phyloP scores from a whole-genome alignment of 2,888 invertebrate species.

The Protonemura montana region DNA sequence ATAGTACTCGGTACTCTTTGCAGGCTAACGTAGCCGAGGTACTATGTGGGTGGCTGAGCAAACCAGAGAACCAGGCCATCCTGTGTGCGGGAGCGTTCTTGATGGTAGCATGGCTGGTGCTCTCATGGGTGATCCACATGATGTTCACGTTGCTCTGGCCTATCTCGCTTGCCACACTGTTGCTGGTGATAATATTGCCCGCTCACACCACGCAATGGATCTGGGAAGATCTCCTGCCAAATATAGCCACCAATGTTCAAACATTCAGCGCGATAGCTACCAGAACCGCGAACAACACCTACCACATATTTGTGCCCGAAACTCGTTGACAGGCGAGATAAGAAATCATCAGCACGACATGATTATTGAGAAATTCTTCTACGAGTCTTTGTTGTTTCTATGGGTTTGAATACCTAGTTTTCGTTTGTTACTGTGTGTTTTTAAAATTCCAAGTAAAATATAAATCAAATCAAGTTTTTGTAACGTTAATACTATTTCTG shows the following conservation, averaged over 20 bases:
- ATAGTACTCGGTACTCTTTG: neutral
- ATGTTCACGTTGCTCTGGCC: constrained; percentile 37
- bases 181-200: constrained; percentile 29
- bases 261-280: neutral
- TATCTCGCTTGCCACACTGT: constrained; percentile 10
- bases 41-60: neutral
- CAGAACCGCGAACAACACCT: constrained; percentile 13
- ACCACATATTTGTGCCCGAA: neutral
- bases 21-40: neutral
- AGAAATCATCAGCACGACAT: too few species aligned
- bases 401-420: neutral
- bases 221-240: constrained; percentile 17
- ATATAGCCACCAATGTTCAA: neutral
- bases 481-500: neutral
- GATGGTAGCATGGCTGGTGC: constrained; percentile 28
- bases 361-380: too few species aligned
- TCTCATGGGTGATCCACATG: constrained; percentile 29
- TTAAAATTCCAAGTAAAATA: neutral
- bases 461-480: neutral
- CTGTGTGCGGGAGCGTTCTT: constrained; percentile 26
- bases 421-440: neutral
- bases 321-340: neutral
- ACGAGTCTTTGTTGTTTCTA: neutral
- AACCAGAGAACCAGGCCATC: constrained; percentile 27
- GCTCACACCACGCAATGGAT: constrained; percentile 35